A percentile compares a stretch with the other conserved stretches of the same genome.
Conservation (phyloP, 2,113 vertebrate genomes). For the mouse (Mus musculus) region DNA sequence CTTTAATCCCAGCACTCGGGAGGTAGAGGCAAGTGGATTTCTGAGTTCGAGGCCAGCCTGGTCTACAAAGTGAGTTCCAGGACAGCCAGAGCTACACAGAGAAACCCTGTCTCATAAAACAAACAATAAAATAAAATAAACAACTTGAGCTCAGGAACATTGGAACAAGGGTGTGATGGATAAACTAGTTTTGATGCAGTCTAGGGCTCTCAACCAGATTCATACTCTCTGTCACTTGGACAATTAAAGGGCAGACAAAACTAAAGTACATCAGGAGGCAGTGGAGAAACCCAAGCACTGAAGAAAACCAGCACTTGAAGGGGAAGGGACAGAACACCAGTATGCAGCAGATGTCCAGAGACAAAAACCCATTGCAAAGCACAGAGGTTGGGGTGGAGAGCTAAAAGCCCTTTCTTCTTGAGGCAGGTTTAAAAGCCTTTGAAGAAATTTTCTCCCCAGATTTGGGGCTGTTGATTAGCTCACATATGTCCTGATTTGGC, state of each 20-base stretch:
- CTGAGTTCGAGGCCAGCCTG: no score
- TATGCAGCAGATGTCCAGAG: background rate
- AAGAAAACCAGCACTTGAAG: background rate
- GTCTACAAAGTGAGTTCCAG: no score
- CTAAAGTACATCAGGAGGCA: background rate
- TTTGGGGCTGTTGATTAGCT: background rate
- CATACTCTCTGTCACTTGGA: background rate
- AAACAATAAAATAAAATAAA: background rate
- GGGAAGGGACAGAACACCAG: background rate
- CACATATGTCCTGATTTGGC: background rate
- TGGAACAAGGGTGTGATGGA: background rate
- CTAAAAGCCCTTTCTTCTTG: background rate
- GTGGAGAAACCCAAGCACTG: background rate
- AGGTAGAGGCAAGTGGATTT: no score
- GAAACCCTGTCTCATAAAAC: no score
- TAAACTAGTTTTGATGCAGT: background rate
- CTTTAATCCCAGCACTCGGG: no score
- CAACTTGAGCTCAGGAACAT: background rate
- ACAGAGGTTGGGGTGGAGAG: background rate
- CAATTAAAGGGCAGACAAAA: background rate
- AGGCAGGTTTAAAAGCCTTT: background rate
- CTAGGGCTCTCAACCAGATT: no score
- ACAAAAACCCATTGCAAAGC: background rate
- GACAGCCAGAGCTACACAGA: no score
- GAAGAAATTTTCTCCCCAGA: background rate